Conservation (phyloP, 30 jellyfish, hydroid and myxozoan genomes). For the Nemopilema nomurai region DNA sequence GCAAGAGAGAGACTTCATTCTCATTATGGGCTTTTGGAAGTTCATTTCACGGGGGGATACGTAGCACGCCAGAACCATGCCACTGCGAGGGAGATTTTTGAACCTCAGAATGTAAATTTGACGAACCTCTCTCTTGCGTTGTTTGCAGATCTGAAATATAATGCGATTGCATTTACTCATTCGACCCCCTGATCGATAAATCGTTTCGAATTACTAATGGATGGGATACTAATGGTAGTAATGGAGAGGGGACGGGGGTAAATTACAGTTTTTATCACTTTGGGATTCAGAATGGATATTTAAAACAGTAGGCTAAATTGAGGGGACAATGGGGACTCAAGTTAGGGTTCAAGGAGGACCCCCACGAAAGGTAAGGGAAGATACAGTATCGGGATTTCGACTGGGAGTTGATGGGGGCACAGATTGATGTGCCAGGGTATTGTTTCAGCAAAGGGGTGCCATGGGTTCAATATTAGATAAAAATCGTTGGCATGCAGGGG, state of each 20-base stretch:
- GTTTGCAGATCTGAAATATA: slow-evolving; percentile 64
- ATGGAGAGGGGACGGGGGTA: slow-evolving; percentile 8
- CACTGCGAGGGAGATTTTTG: slow-evolving; percentile 27
- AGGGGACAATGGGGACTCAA: too few relatives aligned
- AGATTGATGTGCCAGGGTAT: too few relatives aligned
- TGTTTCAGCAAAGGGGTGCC: too few relatives aligned
- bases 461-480: too few relatives aligned
- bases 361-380: too few relatives aligned
- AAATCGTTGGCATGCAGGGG: too few relatives aligned
- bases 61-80: not conserved
- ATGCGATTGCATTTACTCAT: slow-evolving; percentile 39
- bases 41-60: not conserved
- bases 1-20: not conserved
- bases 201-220: not conserved
- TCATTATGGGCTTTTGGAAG: not conserved
- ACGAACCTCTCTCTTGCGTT: slow-evolving; percentile 69
- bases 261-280: not conserved
- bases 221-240: not conserved
- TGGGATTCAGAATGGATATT: not conserved
- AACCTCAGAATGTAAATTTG: not conserved
- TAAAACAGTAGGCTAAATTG: too few relatives aligned
- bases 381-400: too few relatives aligned
- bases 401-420: too few relatives aligned
- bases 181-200: slow-evolving; percentile 47
- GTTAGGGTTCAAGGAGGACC: too few relatives aligned